Base-by-base conservation (phyloP, 92 coral and sea anemone species). In the Chrysogorgia sp. region DNA sequence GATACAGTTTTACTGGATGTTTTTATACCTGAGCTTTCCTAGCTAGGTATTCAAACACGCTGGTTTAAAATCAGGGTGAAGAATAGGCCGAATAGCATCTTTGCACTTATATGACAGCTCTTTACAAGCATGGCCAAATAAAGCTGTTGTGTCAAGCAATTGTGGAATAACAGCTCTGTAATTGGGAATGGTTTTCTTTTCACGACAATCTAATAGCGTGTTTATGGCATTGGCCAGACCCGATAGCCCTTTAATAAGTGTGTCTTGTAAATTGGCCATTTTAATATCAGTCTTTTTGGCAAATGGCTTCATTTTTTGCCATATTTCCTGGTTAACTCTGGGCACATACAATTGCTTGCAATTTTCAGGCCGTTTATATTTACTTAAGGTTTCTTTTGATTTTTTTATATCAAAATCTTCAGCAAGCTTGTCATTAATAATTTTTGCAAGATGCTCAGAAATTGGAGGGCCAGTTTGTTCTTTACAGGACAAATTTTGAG, bases 281-380 rank as follows among this genome's bases (percentile, higher is more conserved):
- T 20, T 70, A 26, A 70, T 70, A n/a, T 70, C 77, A 28, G 61
- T 33, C n/a, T 70, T 70, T 70, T 26, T 23, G 5, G 77, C 77
- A 47, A 7, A 20, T 45, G 62, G 4, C 25, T 8, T 8, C 14
- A 70, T 23, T 45, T 48, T 10, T 2, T 14, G 22, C 77, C 77
- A 70, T 12, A 70, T 70, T 70, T 70, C 77, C 0, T 24, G 60
- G 34, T 70, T 70, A 3, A 70, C 61, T 34, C 24, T 47, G 10
- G 77, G 30, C 0, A 70, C 15, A 23, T 70, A 50, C 60, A 50
- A 10, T 48, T 48, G 58, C 2, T 26, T 40, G 30, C 77, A 70
- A 33, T 70, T n/a, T 70, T 70, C 0, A 23, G 77, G 77, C 30
- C 34, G 23, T 47, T 47, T 47, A 31, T 47, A 70, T 30, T 45